Base-by-base conservation (phyloP, 2,797 vertebrate genomes). In the Esox masquinongy region DNA sequence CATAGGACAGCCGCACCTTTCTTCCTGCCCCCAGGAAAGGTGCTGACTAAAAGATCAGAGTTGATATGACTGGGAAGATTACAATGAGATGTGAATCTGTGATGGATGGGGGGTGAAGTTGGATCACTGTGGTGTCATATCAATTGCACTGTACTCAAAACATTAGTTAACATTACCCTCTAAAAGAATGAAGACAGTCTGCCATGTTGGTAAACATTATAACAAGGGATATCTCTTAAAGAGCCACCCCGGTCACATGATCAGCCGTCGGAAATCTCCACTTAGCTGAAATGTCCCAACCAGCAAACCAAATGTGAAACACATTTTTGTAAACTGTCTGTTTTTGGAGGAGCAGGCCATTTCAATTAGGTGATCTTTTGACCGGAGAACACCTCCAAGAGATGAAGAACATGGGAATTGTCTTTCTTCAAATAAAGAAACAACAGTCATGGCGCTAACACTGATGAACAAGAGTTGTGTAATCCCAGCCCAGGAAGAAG, bases 1-100 rank as follows among this genome's bases (percentile, higher is more conserved):
- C 63, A 51, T 53, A n/a, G 72, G 17, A 53, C 43, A 3, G 26
- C 7, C 64, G 68, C 77, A 77, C 76, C 67, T 81, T 84, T 67
- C 73, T 77, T 73, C 49, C 80, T 66, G 64, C 24, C n/a, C 47
- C 77, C 0, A 19, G 31, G 50, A 64, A 53, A 71, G 59, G 39
- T 59, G 68, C 77, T 50, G 78, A 73, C 82, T 69, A 22, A 47
- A 53, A 51, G 64, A 69, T 63, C n/a, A 75, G 22, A 12, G 70
- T 17, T 70, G 7, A 77, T 63, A 31, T 39, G 73, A 69, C 72
- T 31, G 24, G 47, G 47, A 50, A 49, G 24, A 29, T 50, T 11
- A 24, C 36, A 22, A 47, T 47, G 56, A 66, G 29, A 4, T 17
- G 63, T 7, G 5, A 5, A 19, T 17, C 14, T 17, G 14, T 24